Conservation (phyloP, 53 echinoderm and acorn worm genomes). For the Antedon mediterranea region DNA sequence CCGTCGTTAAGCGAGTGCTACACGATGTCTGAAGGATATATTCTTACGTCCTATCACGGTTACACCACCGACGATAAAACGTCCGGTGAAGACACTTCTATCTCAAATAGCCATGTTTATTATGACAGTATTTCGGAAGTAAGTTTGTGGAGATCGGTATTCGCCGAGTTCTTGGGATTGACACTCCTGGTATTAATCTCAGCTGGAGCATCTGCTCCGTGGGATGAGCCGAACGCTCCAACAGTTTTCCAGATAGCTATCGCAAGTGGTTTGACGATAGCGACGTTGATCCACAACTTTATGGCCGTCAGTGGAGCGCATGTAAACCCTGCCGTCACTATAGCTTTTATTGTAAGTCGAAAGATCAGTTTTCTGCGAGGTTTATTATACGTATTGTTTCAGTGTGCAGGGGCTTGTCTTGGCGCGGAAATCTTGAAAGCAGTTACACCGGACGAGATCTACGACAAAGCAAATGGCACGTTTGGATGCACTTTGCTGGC, state of each 20-base stretch:
- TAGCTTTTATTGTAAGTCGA: constrained; percentile 18
- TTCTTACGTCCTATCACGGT: not conserved
- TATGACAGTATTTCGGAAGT: constrained; percentile 7
- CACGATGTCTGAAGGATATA: not conserved
- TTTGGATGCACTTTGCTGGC: constrained; percentile 31
- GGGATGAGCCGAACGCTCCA: constrained; percentile 28
- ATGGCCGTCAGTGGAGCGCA: constrained; percentile 46
- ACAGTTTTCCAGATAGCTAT: constrained; percentile 41
- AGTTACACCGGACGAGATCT: constrained; percentile 17
- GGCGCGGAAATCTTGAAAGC: constrained; percentile 39
- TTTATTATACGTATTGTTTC: constrained; percentile 34
- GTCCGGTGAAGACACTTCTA: not conserved
- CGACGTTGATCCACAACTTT: constrained; percentile 45
- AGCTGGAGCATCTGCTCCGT: constrained; percentile 30
- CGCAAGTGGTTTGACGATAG: constrained; percentile 37
- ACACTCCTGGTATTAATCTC: constrained; percentile 30
- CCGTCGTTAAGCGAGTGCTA: too few species aligned
- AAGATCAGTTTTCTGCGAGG: constrained; percentile 30
- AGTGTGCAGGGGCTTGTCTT: constrained; percentile 32
- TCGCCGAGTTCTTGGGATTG: constrained; percentile 37
- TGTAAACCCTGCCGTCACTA: constrained; percentile 55
- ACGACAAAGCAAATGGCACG: not conserved
- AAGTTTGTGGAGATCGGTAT: constrained; percentile 43
- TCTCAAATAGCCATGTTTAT: not conserved
- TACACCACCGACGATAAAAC: not conserved